Evolutionary conservation across 1,140 invertebrate genomes (phyloP).

Genomic region (Scaptomyza pallida): DNA sequence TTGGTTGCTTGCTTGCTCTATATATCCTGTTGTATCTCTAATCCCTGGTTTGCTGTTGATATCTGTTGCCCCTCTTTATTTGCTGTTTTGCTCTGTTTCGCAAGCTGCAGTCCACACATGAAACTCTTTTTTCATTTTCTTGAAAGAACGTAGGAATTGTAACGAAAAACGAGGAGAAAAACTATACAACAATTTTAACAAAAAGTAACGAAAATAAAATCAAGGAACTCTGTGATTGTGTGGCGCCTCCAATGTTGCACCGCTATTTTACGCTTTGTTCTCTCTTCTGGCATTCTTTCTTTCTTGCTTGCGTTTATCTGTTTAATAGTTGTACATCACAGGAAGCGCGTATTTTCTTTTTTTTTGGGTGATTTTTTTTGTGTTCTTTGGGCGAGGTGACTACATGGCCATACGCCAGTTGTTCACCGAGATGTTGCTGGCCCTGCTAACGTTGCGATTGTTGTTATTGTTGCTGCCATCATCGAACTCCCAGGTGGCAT

Average conservation of each 20-base stretch:
- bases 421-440: conserved; percentile 43
- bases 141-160: conserved; percentile 19
- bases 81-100: conserved; percentile 8
- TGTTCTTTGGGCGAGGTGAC: background rate
- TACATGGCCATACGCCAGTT: conserved; percentile 53
- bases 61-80: background rate
- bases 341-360: background rate
- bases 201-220: conserved; percentile 22
- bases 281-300: background rate
- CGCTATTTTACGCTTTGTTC: background rate
- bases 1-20: conserved; percentile 8
- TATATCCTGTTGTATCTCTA: background rate
- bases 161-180: conserved; percentile 16
- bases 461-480: conserved; percentile 39
- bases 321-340: background rate
- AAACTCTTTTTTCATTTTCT: too few relatives aligned
- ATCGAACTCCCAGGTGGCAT: conserved; percentile 40
- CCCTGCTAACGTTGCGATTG: conserved; percentile 32
- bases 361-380: conserved; percentile 11
- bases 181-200: conserved; percentile 54
- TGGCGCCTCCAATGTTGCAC: conserved; percentile 24
- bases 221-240: conserved; percentile 4
- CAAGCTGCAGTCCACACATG: conserved; percentile 32
- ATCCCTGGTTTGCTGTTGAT: conserved; percentile 1
- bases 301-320: background rate